phyloP scores from a whole-genome alignment of 2,113 vertebrate species.

The Ochotona curzoniae region DNA sequence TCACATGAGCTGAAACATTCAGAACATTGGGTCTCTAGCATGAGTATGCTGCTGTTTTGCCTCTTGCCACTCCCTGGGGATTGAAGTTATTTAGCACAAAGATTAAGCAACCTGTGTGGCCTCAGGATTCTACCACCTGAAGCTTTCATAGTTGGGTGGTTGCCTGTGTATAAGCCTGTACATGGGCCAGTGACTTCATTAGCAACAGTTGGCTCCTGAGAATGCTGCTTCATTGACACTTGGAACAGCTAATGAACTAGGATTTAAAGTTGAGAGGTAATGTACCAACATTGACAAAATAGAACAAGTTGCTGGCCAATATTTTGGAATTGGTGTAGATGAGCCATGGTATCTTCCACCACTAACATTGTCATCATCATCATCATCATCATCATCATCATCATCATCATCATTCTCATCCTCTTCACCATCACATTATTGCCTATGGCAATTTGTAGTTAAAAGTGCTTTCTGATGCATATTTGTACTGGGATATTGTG shows the following conservation, averaged over 20 bases:
- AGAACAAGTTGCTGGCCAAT: not conserved
- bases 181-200: not conserved
- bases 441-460: too few relatives aligned
- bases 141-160: constrained; percentile 76
- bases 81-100: constrained; percentile 79
- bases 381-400: not conserved
- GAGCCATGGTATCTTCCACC: not conserved
- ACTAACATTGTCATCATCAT: not conserved
- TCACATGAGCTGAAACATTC: not conserved
- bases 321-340: not conserved
- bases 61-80: constrained; percentile 73
- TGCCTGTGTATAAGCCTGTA: constrained; percentile 65
- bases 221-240: not conserved
- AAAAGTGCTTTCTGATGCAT: not conserved
- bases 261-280: not conserved
- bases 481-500: not conserved
- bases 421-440: too few relatives aligned
- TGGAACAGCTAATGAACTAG: not conserved
- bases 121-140: constrained; percentile 78
- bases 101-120: constrained; percentile 83
- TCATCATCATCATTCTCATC: too few relatives aligned
- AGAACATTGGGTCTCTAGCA: constrained; percentile 53
- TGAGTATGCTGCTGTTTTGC: constrained; percentile 53
- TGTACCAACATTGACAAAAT: not conserved
- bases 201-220: constrained; percentile 3